These are phyloP conservation scores for Cacoxenus indagator DNA, from an alignment of 2,888 invertebrate genomes.

Conservation along the genomic window DNA sequence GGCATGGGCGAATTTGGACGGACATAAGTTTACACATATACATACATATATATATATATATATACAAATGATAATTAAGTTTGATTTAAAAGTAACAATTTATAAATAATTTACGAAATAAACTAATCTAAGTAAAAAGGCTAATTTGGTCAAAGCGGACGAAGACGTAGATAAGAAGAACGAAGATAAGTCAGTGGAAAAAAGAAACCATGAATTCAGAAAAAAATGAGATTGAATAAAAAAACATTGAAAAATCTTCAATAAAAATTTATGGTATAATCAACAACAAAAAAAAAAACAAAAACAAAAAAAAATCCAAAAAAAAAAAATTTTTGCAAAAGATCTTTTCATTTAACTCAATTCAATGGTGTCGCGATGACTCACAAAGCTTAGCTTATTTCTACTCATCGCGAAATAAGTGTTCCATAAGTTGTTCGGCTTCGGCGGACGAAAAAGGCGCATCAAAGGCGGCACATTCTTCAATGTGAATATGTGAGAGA, in stretches of 20 bases:
- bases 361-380: slow-evolving; percentile 39
- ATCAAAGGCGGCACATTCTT: too few relatives aligned
- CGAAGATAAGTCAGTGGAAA: slow-evolving; percentile 41
- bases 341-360: slow-evolving; percentile 35
- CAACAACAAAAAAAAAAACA: slow-evolving; percentile 37
- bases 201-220: slow-evolving; percentile 37
- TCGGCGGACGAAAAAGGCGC: too few relatives aligned
- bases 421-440: too few relatives aligned
- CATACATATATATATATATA: slow-evolving; percentile 20
- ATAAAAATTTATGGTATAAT: slow-evolving; percentile 28
- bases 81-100: slow-evolving; percentile 25
- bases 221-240: slow-evolving; percentile 41
- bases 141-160: slow-evolving; percentile 13
- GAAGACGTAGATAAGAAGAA: slow-evolving; percentile 35
- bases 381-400: too few relatives aligned
- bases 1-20: slow-evolving; percentile 17
- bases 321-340: slow-evolving; percentile 13
- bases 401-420: too few relatives aligned
- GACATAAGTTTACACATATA: slow-evolving; percentile 11
- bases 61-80: slow-evolving; percentile 29
- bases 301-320: slow-evolving; percentile 36
- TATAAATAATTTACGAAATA: slow-evolving; percentile 37
- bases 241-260: slow-evolving; percentile 41
- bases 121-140: slow-evolving; percentile 16
- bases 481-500: too few relatives aligned